Evolutionary conservation across 1,140 invertebrate genomes (phyloP), one percentile per base, ranked within the genome.

Genomic region (Drosophila leontia): DNA sequence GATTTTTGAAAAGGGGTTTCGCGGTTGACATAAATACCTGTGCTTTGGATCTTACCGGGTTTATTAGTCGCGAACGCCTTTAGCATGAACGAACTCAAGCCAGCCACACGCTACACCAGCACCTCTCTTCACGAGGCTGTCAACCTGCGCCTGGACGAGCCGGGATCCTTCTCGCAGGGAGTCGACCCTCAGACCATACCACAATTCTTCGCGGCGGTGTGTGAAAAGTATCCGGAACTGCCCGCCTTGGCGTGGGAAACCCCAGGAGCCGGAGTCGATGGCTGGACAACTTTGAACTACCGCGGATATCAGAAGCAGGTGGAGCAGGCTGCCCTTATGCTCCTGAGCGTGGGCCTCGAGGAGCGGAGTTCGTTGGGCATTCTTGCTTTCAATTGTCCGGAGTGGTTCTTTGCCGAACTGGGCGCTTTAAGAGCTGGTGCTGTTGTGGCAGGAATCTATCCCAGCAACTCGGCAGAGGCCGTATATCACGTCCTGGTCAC

Each of bases 381-480:
- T 71, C 91, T 99, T 19, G 97, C 98, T n/a, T 98, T 98, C 93
- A 99, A 99, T 92, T 96, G 96, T 50, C 96, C 97, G 12, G 95
- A 98, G 93, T 99, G 98, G 98, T 97, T 98, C 86, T 94, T 98
- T 57, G 94, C 97, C 0, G 95, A 98, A 92, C 81, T 99, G 17
- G 97, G 94, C 2, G 95, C 97, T 4, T 96, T 98, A 84, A 97
- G 97, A 92, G 97, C 98, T 71, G 97, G 97, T 96, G 98, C 97
- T 37, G 95, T 98, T 69, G 95, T 96, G 34, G 95, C 96, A 41
- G 98, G 98, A 60, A 97, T 99, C 86, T 99, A 99, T 93, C 97
- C 97, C 6, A 99, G 97, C 37, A 99, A 98, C 93, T 96, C 96
- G 26, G 88, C 97, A 0, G 97, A 98, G 78, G 96, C 97, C 0